These are phyloP conservation scores for Ctenopoma multispine DNA, from an alignment of 2,797 vertebrate genomes.

Conservation along the genomic window DNA sequence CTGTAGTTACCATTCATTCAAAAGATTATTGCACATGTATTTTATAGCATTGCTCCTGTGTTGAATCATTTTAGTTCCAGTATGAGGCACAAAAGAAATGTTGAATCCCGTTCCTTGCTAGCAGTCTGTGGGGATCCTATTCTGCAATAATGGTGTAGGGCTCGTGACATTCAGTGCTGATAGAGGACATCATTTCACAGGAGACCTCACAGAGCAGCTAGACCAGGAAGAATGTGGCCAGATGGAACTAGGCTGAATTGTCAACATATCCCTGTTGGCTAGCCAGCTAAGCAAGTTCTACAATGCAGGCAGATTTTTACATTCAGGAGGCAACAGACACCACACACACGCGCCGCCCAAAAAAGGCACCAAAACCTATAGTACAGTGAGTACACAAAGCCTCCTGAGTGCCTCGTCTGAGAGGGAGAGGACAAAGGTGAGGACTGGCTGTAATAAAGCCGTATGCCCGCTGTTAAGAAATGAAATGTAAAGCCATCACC, in stretches of 20 bases:
- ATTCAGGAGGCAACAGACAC: slow-evolving; percentile 67
- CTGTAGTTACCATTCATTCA: slow-evolving; percentile 11
- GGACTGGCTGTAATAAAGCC: slow-evolving; percentile 86
- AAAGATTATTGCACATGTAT: slow-evolving; percentile 23
- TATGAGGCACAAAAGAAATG: slow-evolving; percentile 42
- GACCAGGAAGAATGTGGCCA: slow-evolving; percentile 78
- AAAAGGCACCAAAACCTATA: slow-evolving; percentile 62
- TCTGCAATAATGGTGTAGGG: slow-evolving; percentile 74
- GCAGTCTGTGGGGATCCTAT: slow-evolving; percentile 74
- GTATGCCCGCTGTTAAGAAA: slow-evolving; percentile 88
- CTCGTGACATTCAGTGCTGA: slow-evolving; percentile 85
- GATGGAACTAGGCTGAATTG: slow-evolving; percentile 83
- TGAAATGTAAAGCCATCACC: slow-evolving; percentile 87
- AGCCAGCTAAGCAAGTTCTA: slow-evolving; percentile 79
- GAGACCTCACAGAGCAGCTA: slow-evolving; percentile 85
- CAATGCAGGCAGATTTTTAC: slow-evolving; percentile 79
- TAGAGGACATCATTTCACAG: slow-evolving; percentile 88
- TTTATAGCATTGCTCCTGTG: slow-evolving; percentile 22
- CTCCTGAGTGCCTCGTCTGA: slow-evolving; percentile 72
- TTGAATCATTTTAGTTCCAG: slow-evolving; percentile 19
- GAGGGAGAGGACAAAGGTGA: slow-evolving; percentile 83
- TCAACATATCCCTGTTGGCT: slow-evolving; percentile 82
- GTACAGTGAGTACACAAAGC: slow-evolving; percentile 70
- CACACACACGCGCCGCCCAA: slow-evolving; percentile 1
- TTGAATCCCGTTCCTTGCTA: slow-evolving; percentile 53